These are phyloP conservation scores for Coregonus suidteri DNA, from an alignment of 2,797 vertebrate species.

Conservation along the genomic window DNA sequence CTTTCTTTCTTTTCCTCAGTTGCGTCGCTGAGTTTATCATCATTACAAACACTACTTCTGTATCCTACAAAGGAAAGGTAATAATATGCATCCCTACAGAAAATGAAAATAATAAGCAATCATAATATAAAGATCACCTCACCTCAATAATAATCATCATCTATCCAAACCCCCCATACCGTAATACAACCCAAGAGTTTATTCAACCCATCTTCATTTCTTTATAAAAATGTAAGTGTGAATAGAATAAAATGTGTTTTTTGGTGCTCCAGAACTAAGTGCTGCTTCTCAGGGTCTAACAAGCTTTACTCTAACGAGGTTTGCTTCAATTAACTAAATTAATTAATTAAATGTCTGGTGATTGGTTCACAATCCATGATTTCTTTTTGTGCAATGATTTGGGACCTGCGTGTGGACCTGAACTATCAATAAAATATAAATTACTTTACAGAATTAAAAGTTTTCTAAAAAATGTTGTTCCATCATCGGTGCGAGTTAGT, in stretches of 20 bases:
- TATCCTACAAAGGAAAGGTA: background rate
- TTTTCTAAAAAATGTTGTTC: background rate
- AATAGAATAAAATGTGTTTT: slow-evolving; percentile 17
- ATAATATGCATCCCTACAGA: background rate
- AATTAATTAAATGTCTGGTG: too few species aligned
- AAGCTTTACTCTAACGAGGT: too few species aligned
- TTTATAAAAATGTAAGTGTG: background rate
- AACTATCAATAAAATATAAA: background rate
- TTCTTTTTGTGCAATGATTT: too few species aligned
- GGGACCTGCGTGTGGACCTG: background rate
- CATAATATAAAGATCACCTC: too few species aligned
- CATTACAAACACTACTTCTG: background rate
- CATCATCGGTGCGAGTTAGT: background rate
- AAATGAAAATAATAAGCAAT: background rate
- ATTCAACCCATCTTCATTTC: background rate
- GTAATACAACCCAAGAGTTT: background rate
- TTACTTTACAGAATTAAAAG: background rate
- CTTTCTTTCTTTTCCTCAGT: too few species aligned
- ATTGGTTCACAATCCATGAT: too few species aligned
- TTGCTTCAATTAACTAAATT: too few species aligned
- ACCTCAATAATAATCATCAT: too few species aligned
- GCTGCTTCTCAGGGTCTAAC: background rate
- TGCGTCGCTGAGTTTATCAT: background rate
- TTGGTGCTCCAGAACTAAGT: slow-evolving; percentile 39
- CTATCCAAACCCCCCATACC: background rate